Evolutionary conservation across 2,113 vertebrate genomes (phyloP).

Genomic region (Callaeas wilsoni): DNA sequence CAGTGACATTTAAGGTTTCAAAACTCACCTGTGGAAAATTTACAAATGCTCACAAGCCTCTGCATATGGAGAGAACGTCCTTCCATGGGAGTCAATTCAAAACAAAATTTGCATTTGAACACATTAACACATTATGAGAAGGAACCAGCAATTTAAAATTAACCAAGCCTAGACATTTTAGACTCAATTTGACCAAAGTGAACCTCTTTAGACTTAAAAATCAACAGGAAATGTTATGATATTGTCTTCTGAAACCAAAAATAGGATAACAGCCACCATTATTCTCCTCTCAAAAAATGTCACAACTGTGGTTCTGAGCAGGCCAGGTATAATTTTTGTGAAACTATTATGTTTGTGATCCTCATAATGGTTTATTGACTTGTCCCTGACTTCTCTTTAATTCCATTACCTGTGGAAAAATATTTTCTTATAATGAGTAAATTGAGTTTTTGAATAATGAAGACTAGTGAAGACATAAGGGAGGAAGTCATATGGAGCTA

Average conservation of each 20-base stretch:
- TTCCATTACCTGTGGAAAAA: conserved; percentile 29
- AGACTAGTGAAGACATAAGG: background rate
- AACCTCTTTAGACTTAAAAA: background rate
- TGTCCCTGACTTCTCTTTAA: background rate
- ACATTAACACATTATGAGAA: background rate
- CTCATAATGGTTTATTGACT: conserved; percentile 58
- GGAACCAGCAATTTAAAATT: background rate
- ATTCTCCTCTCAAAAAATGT: background rate
- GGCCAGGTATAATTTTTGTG: background rate
- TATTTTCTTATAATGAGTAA: conserved; percentile 35
- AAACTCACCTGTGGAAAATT: background rate
- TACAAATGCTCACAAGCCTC: background rate
- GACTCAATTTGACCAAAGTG: background rate
- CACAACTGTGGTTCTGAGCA: background rate
- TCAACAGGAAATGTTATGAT: background rate
- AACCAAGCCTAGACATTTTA: background rate
- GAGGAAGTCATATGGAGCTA: background rate
- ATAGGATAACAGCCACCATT: background rate
- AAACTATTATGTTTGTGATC: background rate
- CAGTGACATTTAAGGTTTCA: background rate
- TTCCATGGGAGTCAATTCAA: background rate
- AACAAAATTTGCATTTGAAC: background rate
- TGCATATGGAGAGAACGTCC: background rate
- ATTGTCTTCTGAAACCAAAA: background rate
- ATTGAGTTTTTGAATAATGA: conserved; percentile 51